Base-by-base conservation (phyloP, 1,140 invertebrate species). In the Drosophila subpulchrella region DNA sequence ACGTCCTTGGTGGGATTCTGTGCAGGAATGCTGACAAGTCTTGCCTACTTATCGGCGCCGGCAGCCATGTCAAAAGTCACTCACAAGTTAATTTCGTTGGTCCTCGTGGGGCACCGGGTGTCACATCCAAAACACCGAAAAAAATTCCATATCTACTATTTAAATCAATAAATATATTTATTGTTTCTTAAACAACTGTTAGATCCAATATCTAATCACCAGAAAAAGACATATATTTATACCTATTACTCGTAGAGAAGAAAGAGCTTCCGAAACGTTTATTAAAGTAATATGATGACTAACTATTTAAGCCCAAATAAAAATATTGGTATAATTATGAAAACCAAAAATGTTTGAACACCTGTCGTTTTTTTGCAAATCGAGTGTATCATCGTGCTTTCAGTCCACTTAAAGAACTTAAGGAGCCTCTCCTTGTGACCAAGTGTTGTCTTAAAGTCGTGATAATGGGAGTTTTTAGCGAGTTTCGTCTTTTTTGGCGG, bases 21-120 rank as follows among this genome's bases (percentile, higher is more conserved):
- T 41, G 57, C 53, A 66, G 55, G 63, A 78, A 75, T 81, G 62
- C 44, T 65, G 54, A 53, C 55, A 57, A 73, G 57, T 72, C 63
- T 79, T 88, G 83, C 76, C 79, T 83, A 73, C 79, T 82, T 88
- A 73, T 83, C 70, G 61, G 63, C 84, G 54, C 34, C 57, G 51
- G 58, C 63, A 46, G 57, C 34, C 65, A 59, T 78, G 74, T 77
- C 58, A 70, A 65, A 67, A 88, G 83, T 83, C 75, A 77, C 72
- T 79, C 61, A 68, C 84, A 88, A 80, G 84, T 89, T 88, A 81
- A 89, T 88, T 89, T 88, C 79, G 71, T 51, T 62, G 55, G 46
- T 57, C 55, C 71, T 74, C 42, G 68, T 58, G 75, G 71, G 62
- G 58, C 63, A 54, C 71, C 60, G 57, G 67, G 51, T 71, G 51